phyloP scores from a whole-genome alignment of 2,113 vertebrate genomes.

The Piprites chloris region DNA sequence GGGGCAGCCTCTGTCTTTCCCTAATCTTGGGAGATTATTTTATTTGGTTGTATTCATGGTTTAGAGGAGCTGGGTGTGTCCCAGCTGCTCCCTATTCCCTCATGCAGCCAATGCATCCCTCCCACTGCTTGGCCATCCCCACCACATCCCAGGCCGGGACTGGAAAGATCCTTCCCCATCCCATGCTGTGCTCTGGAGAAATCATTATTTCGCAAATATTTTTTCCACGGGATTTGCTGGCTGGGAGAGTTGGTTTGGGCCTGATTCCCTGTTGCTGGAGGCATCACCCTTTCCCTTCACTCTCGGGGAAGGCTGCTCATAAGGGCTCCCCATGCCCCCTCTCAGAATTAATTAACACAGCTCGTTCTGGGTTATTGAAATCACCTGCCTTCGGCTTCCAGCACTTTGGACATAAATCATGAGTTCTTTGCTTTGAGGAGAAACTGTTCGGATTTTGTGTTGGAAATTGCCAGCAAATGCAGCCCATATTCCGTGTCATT shows the following conservation, averaged over 20 bases:
- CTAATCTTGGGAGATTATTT: background rate
- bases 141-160: background rate
- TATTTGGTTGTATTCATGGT: background rate
- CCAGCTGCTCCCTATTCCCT: background rate
- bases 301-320: background rate
- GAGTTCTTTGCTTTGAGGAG: conserved; percentile 25
- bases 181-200: background rate
- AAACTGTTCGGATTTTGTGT: conserved; percentile 22
- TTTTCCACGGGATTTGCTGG: conserved; percentile 26
- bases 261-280: background rate
- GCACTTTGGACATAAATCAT: conserved; percentile 21
- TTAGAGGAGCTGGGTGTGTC: background rate
- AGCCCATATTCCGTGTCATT: background rate
- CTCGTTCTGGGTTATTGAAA: background rate
- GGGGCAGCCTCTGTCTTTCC: background rate
- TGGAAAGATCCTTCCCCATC: background rate
- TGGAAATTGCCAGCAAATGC: conserved; percentile 38
- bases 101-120: fast-evolving
- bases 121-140: background rate
- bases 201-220: background rate
- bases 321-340: background rate
- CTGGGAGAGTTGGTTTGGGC: background rate
- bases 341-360: background rate
- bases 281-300: fast-evolving
- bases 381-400: conserved; percentile 12